Base-by-base conservation (phyloP, 2,797 vertebrate genomes). In the Acridotheres tristis region DNA sequence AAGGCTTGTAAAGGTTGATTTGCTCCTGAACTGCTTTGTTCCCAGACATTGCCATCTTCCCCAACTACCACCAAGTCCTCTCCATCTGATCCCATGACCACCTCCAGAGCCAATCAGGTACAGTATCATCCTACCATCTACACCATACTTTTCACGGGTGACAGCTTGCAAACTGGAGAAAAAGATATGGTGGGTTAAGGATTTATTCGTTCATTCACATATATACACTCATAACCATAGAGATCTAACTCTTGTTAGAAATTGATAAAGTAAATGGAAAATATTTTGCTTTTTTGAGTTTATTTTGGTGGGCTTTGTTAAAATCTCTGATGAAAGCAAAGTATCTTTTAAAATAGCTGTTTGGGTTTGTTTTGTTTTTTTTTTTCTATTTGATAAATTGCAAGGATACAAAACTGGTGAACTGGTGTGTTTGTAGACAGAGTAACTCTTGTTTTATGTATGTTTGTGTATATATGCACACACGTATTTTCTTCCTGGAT, bases 21-120 rank as follows among this genome's bases (percentile, higher is more conserved):
- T 98, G 98, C 98, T 98, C 98, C 98, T 98, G 98, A 98, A 98
- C 98, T 98, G 98, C 98, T 98, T 98, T 98, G 98, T 98, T 98
- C 98, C 98, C 98, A 98, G 98, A 98, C 98, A 98, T 98, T 98
- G 98, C 98, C 98, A 98, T 98, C 98, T 97, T 98, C 98, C 98
- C 98, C 98, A 98, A 98, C 98, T 98, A 98, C 98, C 98, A 98
- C 98, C 98, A 98, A 98, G 98, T 98, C 98, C 98, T 98, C 98
- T 98, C 98, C 98, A 98, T 98, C 98, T 97, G 98, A 98, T 98
- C 98, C 98, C 98, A 98, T 98, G 98, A 98, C 98, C 98, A 98
- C 98, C 98, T 98, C 98, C 98, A 98, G 98, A 98, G 98, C 98
- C 98, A 98, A 98, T 97, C 98, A 98, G 98, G 98, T 98, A 98